These are phyloP conservation scores for Cephonodes hylas DNA, from an alignment of 2,888 invertebrate genomes.

Conservation along the genomic window DNA sequence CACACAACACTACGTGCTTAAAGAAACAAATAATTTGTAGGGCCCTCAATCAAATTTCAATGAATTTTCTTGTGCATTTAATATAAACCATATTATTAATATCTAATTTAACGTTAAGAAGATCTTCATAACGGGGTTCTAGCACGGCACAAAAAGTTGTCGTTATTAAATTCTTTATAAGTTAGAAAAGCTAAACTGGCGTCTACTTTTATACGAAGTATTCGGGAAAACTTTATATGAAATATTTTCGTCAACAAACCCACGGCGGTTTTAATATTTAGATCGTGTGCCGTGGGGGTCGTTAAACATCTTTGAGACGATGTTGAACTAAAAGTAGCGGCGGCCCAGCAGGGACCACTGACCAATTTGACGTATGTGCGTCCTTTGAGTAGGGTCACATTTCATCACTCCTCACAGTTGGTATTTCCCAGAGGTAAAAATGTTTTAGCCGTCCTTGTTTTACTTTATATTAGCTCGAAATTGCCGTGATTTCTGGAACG, in stretches of 20 bases:
- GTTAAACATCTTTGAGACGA: slow-evolving; percentile 35
- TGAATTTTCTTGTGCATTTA: too few relatives aligned
- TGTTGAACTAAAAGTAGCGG: slow-evolving; percentile 30
- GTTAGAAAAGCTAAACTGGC: slow-evolving; percentile 35
- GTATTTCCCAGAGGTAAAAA: slow-evolving; percentile 39
- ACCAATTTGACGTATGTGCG: slow-evolving; percentile 39
- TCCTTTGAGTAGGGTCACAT: slow-evolving; percentile 45
- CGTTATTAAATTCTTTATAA: slow-evolving; percentile 49
- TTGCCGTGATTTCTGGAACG: slow-evolving; percentile 27
- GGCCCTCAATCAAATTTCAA: too few relatives aligned
- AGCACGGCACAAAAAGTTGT: slow-evolving; percentile 32
- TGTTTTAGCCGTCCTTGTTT: slow-evolving; percentile 35
- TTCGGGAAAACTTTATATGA: slow-evolving; percentile 47
- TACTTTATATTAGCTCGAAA: slow-evolving; percentile 28
- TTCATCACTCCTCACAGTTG: slow-evolving; percentile 34
- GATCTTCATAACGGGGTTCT: slow-evolving; percentile 14
- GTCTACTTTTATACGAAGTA: slow-evolving; percentile 46
- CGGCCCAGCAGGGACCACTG: slow-evolving; percentile 22
- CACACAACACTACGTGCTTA: background rate
- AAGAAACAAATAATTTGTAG: too few relatives aligned
- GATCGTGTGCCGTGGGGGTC: slow-evolving; percentile 27
- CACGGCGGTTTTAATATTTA: slow-evolving; percentile 28
- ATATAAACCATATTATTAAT: too few relatives aligned
- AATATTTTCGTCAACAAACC: slow-evolving; percentile 46
- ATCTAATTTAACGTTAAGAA: too few relatives aligned